Evolutionary conservation across 2,797 vertebrate species (phyloP), one percentile per base, ranked within the genome.

Genomic region (Ciconia nigra): DNA sequence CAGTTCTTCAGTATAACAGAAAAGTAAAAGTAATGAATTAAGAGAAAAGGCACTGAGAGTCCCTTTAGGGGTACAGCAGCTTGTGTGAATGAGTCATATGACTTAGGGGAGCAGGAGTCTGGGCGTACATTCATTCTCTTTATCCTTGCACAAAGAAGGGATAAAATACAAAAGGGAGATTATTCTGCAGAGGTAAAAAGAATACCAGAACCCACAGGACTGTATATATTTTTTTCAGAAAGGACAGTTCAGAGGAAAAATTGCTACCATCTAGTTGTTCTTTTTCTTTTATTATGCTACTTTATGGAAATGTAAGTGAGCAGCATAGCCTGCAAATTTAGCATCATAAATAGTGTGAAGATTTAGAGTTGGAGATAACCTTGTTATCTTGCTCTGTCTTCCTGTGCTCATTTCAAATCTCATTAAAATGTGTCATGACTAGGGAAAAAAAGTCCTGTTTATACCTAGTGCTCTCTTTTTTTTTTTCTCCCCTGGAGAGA

Each of bases 301-400:
- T 91, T 95, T 79, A 89, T 94, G 83, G 85, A 96, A 96, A 95
- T 82, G 18, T 80, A 92, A 96, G 59, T 91, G 87, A 96, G 87
- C 72, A 95, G 72, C 72, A 94, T 41, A 72, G 70, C 65, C 85
- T 94, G 83, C 39, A 95, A 95, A 93, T 93, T 90, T 88, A 93
- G 37, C 88, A 84, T 90, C 89, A 88, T 72, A 96, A 88, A 95
- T 79, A 93, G 70, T 73, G 62, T 79, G 72, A 96, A 97, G 80
- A 95, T 93, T 92, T 51, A 73, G 55, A 91, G 70, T 46, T 87
- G 51, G 61, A 74, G 76, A 95, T 96, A 96, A 95, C 83, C 85
- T 90, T 95, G 82, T 94, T 96, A 94, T 95, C 85, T 94, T 78
- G 19, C 72, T 94, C 84, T 81, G 72, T 87, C 84, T 83, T 95